phyloP scores from a whole-genome alignment of 2,888 invertebrate species.

The Prosopocoilus inquinatus region DNA sequence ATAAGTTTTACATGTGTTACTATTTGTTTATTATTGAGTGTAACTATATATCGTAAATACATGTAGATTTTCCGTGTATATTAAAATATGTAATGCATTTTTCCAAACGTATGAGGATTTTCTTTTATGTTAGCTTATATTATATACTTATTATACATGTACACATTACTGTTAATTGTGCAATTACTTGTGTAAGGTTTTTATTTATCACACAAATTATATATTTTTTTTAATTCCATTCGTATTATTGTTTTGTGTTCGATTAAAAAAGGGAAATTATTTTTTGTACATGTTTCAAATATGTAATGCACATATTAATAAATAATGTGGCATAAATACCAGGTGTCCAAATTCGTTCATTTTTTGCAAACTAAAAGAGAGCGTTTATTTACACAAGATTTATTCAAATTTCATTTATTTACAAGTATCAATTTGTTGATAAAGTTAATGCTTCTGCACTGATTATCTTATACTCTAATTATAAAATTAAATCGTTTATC shows the following conservation, averaged over 20 bases:
- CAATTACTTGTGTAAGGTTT: conserved; percentile 13
- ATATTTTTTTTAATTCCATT: conserved; percentile 1
- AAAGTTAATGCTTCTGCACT: too few species aligned
- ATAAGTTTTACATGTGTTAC: conserved; percentile 9
- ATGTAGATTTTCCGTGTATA: conserved; percentile 8
- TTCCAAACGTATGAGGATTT: conserved; percentile 5
- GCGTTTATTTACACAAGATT: too few species aligned
- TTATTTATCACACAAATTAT: not conserved
- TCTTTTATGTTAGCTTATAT: conserved; percentile 6
- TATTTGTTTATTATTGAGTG: conserved; percentile 1
- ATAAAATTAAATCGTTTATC: too few species aligned
- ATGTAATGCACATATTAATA: conserved; percentile 17
- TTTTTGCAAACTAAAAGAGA: not conserved
- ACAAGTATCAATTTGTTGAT: too few species aligned
- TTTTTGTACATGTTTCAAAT: too few species aligned
- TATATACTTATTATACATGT: conserved; percentile 3
- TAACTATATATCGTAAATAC: conserved; percentile 4
- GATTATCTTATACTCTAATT: too few species aligned
- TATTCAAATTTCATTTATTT: too few species aligned
- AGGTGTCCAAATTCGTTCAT: not conserved
- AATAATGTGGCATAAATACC: conserved; percentile 11
- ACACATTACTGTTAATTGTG: conserved; percentile 16
- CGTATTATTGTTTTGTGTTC: not conserved
- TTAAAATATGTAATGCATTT: conserved; percentile 10
- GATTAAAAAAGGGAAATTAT: not conserved